Evolutionary conservation across 2,888 invertebrate genomes (phyloP).

Genomic region (Plebejus melissa): DNA sequence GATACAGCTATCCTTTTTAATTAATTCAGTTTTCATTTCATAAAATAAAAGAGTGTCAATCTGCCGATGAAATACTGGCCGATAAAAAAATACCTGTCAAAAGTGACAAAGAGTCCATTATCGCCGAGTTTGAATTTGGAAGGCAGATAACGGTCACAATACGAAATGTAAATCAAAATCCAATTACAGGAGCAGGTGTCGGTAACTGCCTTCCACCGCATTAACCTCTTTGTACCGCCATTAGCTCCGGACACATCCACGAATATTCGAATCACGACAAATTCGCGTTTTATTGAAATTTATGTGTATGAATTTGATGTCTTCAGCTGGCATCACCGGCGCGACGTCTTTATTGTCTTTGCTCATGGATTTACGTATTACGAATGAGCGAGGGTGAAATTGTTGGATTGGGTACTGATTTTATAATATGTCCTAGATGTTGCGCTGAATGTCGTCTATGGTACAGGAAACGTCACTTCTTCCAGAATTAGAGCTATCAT

Average conservation of each 20-base stretch:
- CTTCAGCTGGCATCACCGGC: neutral
- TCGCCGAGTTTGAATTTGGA: conserved; percentile 4
- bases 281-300: conserved; percentile 26
- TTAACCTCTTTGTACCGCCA: conserved; percentile 33
- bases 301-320: conserved; percentile 11
- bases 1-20: neutral
- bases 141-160: conserved; percentile 20
- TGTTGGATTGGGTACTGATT: neutral
- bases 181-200: conserved; percentile 34
- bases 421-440: neutral
- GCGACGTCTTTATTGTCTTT: conserved; percentile 4
- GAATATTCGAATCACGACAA: conserved; percentile 28
- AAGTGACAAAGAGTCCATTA: conserved; percentile 18
- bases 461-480: neutral
- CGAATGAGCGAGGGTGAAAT: neutral
- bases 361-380: neutral
- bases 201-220: conserved; percentile 33
- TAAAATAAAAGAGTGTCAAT: neutral
- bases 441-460: too few relatives aligned
- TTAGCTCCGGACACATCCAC: conserved; percentile 24
- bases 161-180: conserved; percentile 30
- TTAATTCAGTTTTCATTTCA: neutral
- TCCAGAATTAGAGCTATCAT: too few relatives aligned
- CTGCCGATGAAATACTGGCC: conserved; percentile 1
- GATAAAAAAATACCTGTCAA: neutral